Base-by-base conservation (phyloP, 2,888 invertebrate genomes). In the Calephelis perditalis region DNA sequence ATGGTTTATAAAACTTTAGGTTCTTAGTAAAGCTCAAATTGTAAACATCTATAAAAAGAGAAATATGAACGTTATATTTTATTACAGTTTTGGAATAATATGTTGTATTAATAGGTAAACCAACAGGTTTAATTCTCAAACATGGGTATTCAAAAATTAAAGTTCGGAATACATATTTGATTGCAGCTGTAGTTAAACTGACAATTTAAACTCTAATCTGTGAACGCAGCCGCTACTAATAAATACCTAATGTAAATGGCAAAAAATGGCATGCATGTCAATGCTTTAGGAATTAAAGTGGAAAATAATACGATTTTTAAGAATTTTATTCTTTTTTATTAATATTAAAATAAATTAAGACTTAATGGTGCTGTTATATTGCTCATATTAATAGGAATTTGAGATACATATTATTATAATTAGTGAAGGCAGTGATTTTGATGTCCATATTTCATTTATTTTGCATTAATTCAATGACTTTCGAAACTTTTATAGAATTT, bases 231-330 rank as follows among this genome's bases (percentile, higher is more conserved):
- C 64, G 73, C 79, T 79, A 54, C 52, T 11, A 54, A 54, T 26
- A 26, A 54, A 54, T 26, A 26, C 26, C 26, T 26, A 26, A 54
- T 54, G 74, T 71, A 79, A 79, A 85, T 82, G 80, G 82, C 79
- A 85, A 71, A 71, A 73, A 72, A 86, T 86, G 85, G 86, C 84
- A 87, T 84, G 85, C 83, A 81, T 86, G 87, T 87, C 87, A 87
- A 80, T 79, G 83, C 78, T 82, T 81, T 82, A 75, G 74, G 58
- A 78, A 76, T 74, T 79, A 81, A 75, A 73, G 67, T 74, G 77
- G 55, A 77, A 82, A 83, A 82, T 79, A 73, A 66, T 73, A 59
- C 74, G 76, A 46, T 46, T n/a, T 56, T 46, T 40, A 35, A 6
- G 10, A 54, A 75, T 76, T 74, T 65, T 75, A 75, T 66, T 65